phyloP scores from a whole-genome alignment of 2,888 invertebrate species.

The Rhagophthalmus giganteus region DNA sequence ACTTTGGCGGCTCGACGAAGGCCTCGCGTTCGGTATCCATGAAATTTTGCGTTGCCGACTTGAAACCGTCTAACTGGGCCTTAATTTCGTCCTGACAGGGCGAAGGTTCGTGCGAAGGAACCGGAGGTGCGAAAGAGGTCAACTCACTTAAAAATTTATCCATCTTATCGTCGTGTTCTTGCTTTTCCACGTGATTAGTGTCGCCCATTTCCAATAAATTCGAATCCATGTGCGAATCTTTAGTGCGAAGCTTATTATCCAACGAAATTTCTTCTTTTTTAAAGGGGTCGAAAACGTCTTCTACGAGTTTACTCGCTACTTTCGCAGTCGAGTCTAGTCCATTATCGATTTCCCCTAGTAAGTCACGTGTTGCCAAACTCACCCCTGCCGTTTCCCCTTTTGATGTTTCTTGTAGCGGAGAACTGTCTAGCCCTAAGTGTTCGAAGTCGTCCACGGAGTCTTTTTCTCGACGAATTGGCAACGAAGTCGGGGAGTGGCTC shows the following conservation, averaged over 20 bases:
- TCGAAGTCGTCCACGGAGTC: constrained; percentile 77
- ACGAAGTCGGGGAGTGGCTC: constrained; percentile 11
- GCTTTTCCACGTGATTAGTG: constrained; percentile 46
- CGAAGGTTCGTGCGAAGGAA: constrained; percentile 34
- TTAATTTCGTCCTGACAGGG: constrained; percentile 26
- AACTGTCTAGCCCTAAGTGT: constrained; percentile 67
- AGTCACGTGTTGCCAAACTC: constrained; percentile 46
- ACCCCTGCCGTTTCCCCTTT: constrained; percentile 48
- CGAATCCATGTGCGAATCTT: constrained; percentile 46
- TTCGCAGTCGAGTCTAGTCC: constrained; percentile 50
- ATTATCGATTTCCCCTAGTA: constrained; percentile 50
- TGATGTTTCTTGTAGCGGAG: constrained; percentile 48
- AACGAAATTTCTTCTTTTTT: constrained; percentile 25
- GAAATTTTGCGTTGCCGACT: constrained; percentile 45
- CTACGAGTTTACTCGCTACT: constrained; percentile 41
- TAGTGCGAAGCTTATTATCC: constrained; percentile 21
- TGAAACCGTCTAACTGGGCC: constrained; percentile 34
- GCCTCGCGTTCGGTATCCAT: constrained; percentile 48
- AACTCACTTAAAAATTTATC: constrained; percentile 48
- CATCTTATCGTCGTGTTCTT: constrained; percentile 46
- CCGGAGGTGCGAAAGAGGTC: constrained; percentile 27
- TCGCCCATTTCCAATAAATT: constrained; percentile 51
- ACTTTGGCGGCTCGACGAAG: constrained; percentile 16
- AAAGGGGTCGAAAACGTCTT: constrained; percentile 33
- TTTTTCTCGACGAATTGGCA: constrained; percentile 25